A percentile compares a stretch with the other conserved stretches of the same genome.
Evolutionary conservation across 2,113 vertebrate species (phyloP).

Genomic region (Cephalopholis sonnerati): DNA sequence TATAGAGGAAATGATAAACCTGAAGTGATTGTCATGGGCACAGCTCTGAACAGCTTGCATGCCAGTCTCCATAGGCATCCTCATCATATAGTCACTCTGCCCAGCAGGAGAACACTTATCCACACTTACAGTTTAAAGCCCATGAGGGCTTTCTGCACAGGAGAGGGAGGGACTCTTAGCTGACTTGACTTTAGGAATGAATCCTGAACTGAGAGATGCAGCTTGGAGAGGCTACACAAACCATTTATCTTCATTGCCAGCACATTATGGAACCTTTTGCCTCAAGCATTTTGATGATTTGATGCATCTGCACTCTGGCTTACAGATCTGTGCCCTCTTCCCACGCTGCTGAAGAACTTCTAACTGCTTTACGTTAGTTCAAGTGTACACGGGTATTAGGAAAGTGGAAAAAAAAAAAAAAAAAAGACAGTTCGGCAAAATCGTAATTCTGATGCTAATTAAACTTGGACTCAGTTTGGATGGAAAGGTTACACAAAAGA

Average conservation of each 20-base stretch:
- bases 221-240: slow-evolving; percentile 45
- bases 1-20: neutral
- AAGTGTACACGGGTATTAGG: neutral
- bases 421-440: no score
- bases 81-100: slow-evolving; percentile 5
- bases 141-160: slow-evolving; percentile 29
- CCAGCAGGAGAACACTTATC: slow-evolving; percentile 8
- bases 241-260: slow-evolving; percentile 61
- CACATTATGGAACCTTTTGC: slow-evolving; percentile 47
- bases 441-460: neutral
- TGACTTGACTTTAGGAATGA: slow-evolving; percentile 41
- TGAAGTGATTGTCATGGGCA: slow-evolving; percentile 14
- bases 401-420: neutral
- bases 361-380: neutral
- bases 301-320: slow-evolving; percentile 44
- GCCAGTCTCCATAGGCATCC: neutral
- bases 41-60: slow-evolving; percentile 11
- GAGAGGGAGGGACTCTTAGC: slow-evolving; percentile 24
- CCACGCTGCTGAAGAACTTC: neutral
- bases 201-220: slow-evolving; percentile 48
- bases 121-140: slow-evolving; percentile 26
- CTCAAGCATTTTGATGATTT: slow-evolving; percentile 51
- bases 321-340: slow-evolving; percentile 14
- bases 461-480: neutral
- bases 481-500: neutral